Base-by-base conservation (phyloP, 2,888 invertebrate species). In the Himalopsyche kuldschensis region DNA sequence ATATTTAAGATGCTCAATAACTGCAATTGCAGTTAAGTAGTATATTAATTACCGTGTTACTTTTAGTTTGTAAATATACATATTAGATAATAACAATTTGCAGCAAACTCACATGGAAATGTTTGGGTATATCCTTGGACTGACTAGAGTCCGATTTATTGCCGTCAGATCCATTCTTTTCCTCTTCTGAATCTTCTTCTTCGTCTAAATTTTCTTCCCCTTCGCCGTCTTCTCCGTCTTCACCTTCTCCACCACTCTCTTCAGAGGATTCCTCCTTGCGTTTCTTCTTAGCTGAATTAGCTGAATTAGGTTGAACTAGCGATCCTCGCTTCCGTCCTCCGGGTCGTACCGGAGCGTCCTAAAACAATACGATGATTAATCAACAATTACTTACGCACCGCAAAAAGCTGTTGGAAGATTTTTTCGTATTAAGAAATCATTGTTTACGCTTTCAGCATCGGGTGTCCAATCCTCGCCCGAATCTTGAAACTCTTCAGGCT, bases 381-480 rank as follows among this genome's bases (percentile, higher is more conserved):
- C n/a, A 75, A 30, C 15, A n/a, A 27, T 47, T 47, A 46, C 17
- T 55, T 0, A 55, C 3, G 8, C 15, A 6, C 0, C 20, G 6
- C 35, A 11, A 30, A 46, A 46, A 30, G 17, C 17, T 32, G 30
- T 27, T 32, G 11, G n/a, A 81, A 35, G 46, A n/a, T n/a, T n/a
- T 48, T 46, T 47, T 76, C 55, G 30, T 35, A 77, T 11, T 3
- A 27, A 47, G 15, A 55, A 79, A 48, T 79, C 48, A 79, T 31
- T 84, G 80, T 82, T 83, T 89, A 92, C 92, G 88, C 91, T 87
- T 89, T 91, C 91, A 88, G 91, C 92, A 87, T 91, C 92, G 89
- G 92, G 92, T 89, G 91, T 92, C 92, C 92, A 92, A 89, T 92
- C 92, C 89, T 92, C 92, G 75, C 92, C 92, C 1, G 92, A 92